Percentiles rank a stretch among this genome's conserved stretches.
These are phyloP conservation scores for Megalurothrips usitatus DNA, from an alignment of 2,888 invertebrate species.

Conservation along the genomic window DNA sequence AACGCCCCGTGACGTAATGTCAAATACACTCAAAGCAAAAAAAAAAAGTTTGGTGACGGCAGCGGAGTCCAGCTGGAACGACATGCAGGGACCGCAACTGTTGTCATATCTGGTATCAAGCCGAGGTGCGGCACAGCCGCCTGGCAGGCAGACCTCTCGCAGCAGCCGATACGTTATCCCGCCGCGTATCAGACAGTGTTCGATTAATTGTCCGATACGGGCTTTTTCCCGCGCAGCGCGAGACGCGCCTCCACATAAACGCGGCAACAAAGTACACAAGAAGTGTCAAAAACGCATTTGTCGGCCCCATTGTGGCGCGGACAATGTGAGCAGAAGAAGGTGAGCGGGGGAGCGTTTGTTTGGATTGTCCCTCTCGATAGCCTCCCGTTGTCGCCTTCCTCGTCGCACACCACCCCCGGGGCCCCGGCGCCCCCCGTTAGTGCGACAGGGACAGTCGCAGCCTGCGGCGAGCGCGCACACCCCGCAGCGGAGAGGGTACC, in stretches of 20 bases:
- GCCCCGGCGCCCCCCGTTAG: background rate
- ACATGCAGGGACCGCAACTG: too few species aligned
- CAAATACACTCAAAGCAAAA: too few species aligned
- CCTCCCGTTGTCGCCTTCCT: background rate
- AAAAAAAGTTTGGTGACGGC: too few species aligned
- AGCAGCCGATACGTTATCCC: background rate
- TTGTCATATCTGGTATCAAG: too few species aligned
- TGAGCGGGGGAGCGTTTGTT: background rate
- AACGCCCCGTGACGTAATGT: too few species aligned
- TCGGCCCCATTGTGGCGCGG: slow-evolving; percentile 14
- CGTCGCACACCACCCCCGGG: too few species aligned
- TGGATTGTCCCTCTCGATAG: slow-evolving; percentile 11
- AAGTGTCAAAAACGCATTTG: slow-evolving; percentile 26
- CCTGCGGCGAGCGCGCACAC: background rate
- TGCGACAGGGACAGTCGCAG: background rate
- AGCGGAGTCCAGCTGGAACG: too few species aligned
- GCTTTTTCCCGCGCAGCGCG: background rate
- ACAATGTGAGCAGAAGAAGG: slow-evolving; percentile 10
- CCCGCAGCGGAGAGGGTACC: background rate
- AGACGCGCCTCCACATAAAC: background rate
- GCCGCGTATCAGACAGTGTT: background rate
- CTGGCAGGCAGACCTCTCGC: too few species aligned
- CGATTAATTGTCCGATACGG: slow-evolving; percentile 14
- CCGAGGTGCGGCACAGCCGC: too few species aligned
- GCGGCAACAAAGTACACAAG: slow-evolving; percentile 16